Base-by-base conservation (phyloP, 2,888 invertebrate species). In the Eupithecia pulchellata region DNA sequence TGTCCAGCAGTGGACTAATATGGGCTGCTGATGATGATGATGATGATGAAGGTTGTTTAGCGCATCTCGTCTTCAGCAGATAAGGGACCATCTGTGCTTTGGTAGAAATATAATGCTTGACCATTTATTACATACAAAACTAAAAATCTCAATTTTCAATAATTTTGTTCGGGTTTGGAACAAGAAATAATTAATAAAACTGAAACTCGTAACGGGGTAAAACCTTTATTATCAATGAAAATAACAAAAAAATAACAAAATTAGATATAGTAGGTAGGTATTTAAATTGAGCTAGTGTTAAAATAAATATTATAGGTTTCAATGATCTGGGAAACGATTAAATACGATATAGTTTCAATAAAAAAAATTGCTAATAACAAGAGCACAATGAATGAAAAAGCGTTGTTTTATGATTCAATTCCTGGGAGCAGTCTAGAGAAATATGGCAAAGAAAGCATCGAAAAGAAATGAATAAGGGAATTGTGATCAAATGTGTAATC, bases 401-500 rank as follows among this genome's bases (percentile, higher is more conserved):
- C 25, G 25, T 52, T 11, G 11, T 47, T 20, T 11, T 3, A 47
- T 13, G 4, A 57, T 17, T 1, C 29, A 11, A 2, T 57, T 57
- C 17, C 57, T 29, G 17, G 13, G 14, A 29, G 14, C 29, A 3
- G 8, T 57, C 17, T 11, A 57, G 8, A 57, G 55, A 27, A 27
- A 57, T 29, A 57, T 29, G 8, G 8, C 29, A 29, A 57, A 29
- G 17, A 29, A 57, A 57, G 57, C 29, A 29, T 8, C 4, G 29
- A 60, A 60, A 60, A 32, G 32, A 60, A 60, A 60, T 60, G 32
- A 32, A 57, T 32, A 58, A 58, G 60, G 27, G 66, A 69, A 68
- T 75, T 76, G 76, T 77, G 78, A 69, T 75, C 73, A 64, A 73
- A 73, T 67, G 66, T 72, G 69, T 73, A 69, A 73, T 76, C 70